Evolutionary conservation across 2,113 vertebrate genomes (phyloP), one percentile per base, ranked within the genome.

Genomic region (Bujurquina vittata): DNA sequence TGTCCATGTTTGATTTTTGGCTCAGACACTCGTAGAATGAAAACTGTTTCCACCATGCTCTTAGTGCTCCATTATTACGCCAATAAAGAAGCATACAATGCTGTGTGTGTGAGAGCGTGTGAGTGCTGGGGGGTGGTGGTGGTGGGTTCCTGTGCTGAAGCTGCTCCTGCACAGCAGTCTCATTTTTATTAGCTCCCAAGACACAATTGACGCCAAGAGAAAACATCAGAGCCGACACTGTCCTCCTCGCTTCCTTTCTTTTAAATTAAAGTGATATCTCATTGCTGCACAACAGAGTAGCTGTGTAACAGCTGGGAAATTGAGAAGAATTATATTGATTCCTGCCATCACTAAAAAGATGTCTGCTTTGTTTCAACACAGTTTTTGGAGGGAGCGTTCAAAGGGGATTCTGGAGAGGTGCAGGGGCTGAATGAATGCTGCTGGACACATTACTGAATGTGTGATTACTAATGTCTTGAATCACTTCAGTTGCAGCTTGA

Each of bases 231-330:
- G 73, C 56, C 60, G 57, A 58, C 54, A 35, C 80, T 81, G 75
- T 90, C 87, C 74, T 84, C 61, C n/a, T 54, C 58, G 83, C 75
- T 89, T 84, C 81, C 83, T 85, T 82, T 84, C 83, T 87, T 90
- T 88, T 83, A 95, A 93, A 94, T 94, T 87, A 92, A 95, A 93
- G 92, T 83, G 84, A 91, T 91, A 91, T 86, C 91, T 93, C 87
- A 92, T 83, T 91, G 88, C 73, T 63, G 89, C 85, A 86, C 89
- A 87, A 86, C 75, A 85, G 75, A 77, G 46, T 80, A 4, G 67
- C 87, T 89, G 83, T 90, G 79, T 62, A 86, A 84, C 87, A 65
- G 84, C 80, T 79, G 73, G 55, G 59, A 80, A 86, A 88, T 79
- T 69, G 73, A 86, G 83, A 89, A 79, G 59, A 72, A 84, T 89